phyloP scores from a whole-genome alignment of 1,140 invertebrate species.

The Musca vetustissima region DNA sequence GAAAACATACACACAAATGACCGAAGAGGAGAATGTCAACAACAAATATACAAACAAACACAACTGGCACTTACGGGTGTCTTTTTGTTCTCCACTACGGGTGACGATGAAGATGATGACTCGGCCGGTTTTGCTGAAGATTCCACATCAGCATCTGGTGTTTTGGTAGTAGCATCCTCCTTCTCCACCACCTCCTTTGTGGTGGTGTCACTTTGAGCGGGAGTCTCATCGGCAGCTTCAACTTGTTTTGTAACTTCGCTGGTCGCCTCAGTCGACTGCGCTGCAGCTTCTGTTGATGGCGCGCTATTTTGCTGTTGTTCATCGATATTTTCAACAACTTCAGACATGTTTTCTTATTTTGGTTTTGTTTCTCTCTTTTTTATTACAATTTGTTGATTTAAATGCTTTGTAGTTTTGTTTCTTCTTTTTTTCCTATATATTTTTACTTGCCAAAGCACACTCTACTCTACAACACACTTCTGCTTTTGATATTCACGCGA shows the following conservation, averaged over 20 bases:
- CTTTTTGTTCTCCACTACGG: constrained; percentile 29
- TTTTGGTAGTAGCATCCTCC: not conserved
- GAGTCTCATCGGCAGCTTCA: constrained; percentile 2
- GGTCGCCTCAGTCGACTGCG: constrained; percentile 15
- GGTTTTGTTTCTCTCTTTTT: constrained; percentile 15
- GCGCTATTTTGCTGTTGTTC: constrained; percentile 26
- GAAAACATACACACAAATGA: not conserved
- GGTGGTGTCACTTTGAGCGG: not conserved
- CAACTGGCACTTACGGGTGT: constrained; percentile 25
- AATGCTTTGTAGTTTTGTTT: not conserved
- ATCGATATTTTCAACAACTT: constrained; percentile 23
- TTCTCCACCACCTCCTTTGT: not conserved
- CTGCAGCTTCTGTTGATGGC: constrained; percentile 17
- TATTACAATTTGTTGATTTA: not conserved
- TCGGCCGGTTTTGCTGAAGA: constrained; percentile 12
- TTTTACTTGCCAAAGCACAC: too few species aligned
- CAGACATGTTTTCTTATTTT: constrained; percentile 26
- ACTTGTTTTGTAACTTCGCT: constrained; percentile 9
- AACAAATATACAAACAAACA: constrained; percentile 6
- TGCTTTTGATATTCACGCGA: not conserved
- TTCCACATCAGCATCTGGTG: not conserved
- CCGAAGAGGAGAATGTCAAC: not conserved
- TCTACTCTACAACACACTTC: constrained; percentile 8
- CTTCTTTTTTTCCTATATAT: too few species aligned
- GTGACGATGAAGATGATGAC: constrained; percentile 22